Base-by-base conservation (phyloP, 2,113 vertebrate species). In the Stictonetta naevosa region DNA sequence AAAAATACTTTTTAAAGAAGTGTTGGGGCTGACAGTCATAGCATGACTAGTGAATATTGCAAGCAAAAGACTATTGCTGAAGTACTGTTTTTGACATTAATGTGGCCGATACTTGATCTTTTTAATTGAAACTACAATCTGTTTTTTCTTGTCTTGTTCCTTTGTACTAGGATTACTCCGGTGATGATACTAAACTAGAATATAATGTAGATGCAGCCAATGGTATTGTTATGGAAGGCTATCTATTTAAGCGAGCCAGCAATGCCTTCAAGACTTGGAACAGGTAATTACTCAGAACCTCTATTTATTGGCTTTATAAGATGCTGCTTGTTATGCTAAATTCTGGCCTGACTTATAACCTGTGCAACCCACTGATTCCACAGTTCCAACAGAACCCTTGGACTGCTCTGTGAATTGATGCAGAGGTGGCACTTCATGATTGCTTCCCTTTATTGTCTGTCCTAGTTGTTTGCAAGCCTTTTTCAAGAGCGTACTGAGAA, bases 261-360 rank as follows among this genome's bases (percentile, higher is more conserved):
- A 99, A 99, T 80, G 99, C 99, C 90, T 99, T 99, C 97, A 99
- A 99, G 98, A 99, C 99, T 58, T 99, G 99, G 99, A 99, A 99
- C 98, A 99, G 99, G 99, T 99, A 95, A 98, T 84, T 68, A 79
- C 92, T 90, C 46, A 91, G 58, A 93, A 67, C 13, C 7, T 77
- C 59, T 56, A 4, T 82, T 85, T 85, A 40, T 63, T 90, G 28
- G 3, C 44, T 95, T 83, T 20, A 34, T 83, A 85, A 85, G 31
- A 74, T 67, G 21, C n/a, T 91, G 59, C 14, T 84, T 87, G 59
- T 91, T 75, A 60, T 62, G 21, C 7, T 79, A 7, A 56, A 55
- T 62, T 76, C 58, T 90, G 16, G 13, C 78, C 48, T 87, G 36
- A 60, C 8, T 69, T 50, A 33, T 1, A 64, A 38, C 28, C 28